phyloP scores from a whole-genome alignment of 2,113 vertebrate species.

The Hypomesus transpacificus region DNA sequence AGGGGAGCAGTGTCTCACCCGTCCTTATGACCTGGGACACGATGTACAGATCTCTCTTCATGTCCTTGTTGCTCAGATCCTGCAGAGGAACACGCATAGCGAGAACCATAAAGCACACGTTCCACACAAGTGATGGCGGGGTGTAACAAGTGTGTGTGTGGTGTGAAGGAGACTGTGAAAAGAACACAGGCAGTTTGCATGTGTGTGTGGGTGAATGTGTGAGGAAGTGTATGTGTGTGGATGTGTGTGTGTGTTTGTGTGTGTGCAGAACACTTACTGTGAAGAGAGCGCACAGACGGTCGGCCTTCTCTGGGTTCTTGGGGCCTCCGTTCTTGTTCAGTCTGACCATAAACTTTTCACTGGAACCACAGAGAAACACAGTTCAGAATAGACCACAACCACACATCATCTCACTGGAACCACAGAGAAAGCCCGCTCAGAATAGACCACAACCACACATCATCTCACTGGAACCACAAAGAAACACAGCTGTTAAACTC shows the following conservation, averaged over 20 bases:
- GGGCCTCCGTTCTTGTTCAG: constrained; percentile 97
- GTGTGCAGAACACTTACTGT: constrained; percentile 75
- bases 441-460: neutral
- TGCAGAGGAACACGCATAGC: constrained; percentile 60
- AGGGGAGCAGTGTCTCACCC: constrained; percentile 66
- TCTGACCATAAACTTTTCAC: constrained; percentile 95
- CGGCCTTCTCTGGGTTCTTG: constrained; percentile 93
- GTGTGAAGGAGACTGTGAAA: neutral
- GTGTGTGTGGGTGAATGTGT: neutral
- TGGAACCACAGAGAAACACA: constrained; percentile 63
- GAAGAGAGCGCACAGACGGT: constrained; percentile 91
- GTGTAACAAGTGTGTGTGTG: neutral
- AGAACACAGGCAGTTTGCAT: neutral
- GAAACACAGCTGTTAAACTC: neutral
- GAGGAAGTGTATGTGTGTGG: neutral
- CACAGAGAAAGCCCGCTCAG: neutral
- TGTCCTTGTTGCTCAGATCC: constrained; percentile 98
- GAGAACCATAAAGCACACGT: neutral
- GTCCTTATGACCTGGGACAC: constrained; percentile 94
- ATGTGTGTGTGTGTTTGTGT: neutral
- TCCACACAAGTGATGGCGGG: too few species aligned
- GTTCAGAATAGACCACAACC: neutral
- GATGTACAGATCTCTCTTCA: constrained; percentile 97
- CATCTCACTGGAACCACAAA: neutral
- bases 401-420: neutral